phyloP scores from a whole-genome alignment of 2,113 vertebrate genomes.

The cat (Felis catus) region DNA sequence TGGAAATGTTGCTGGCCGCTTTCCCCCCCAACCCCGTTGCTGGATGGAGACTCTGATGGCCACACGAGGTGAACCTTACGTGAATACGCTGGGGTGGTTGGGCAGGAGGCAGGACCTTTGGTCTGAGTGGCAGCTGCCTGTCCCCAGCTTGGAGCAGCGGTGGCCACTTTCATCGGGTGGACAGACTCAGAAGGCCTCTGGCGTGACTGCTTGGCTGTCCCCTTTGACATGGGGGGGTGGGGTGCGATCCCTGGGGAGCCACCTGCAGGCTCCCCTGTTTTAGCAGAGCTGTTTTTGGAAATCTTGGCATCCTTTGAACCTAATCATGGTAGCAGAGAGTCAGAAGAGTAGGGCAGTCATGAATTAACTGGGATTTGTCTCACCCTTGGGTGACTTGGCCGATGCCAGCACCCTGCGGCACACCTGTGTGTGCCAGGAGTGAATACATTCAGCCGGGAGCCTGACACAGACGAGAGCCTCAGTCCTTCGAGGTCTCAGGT shows the following conservation, averaged over 20 bases:
- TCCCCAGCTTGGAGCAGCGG: background rate
- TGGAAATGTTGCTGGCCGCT: background rate
- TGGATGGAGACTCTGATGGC: background rate
- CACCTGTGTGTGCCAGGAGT: background rate
- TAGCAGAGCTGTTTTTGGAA: background rate
- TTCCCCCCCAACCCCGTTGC: accelerated
- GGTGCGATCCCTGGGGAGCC: background rate
- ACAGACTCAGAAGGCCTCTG: background rate
- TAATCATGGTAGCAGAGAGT: background rate
- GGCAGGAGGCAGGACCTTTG: background rate
- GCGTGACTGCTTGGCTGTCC: background rate
- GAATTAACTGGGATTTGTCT: background rate
- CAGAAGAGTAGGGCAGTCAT: background rate
- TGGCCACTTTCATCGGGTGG: background rate
- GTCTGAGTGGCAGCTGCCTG: background rate
- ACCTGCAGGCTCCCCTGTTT: background rate
- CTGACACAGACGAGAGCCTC: background rate
- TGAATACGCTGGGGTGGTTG: background rate
- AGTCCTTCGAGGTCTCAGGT: background rate
- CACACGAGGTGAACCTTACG: accelerated
- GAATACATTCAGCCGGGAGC: accelerated
- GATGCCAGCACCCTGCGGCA: background rate
- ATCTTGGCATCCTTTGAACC: background rate
- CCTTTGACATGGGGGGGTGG: background rate
- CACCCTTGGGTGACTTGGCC: background rate